Evolutionary conservation across 2,888 invertebrate species (phyloP), one percentile per base, ranked within the genome.

Genomic region (Brachynemurus nebulosus): DNA sequence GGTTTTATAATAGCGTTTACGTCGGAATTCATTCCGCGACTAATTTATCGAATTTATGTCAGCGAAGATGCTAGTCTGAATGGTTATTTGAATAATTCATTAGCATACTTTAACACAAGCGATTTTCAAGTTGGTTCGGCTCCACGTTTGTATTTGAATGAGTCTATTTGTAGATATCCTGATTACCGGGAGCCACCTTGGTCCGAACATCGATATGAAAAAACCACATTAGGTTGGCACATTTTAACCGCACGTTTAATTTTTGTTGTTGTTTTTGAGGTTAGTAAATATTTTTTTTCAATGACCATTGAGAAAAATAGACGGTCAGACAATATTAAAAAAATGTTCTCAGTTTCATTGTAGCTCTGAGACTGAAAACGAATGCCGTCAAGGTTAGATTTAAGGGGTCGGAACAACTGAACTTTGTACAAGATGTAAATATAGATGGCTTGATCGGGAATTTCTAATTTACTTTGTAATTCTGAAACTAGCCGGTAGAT

Each of bases 1-100:
- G 95, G 88, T 20, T 86, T 95, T 59, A 93, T 97, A 56, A 95
- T 97, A 60, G 93, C 95, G 7, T 91, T 97, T 65, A 95, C 96
- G 3, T 93, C 93, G 2, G 90, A 93, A 61, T 90, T 93, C 68
- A 90, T 97, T 54, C 95, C 95, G 4, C 79, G 86, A 11, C 65
- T 92, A 47, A 86, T 93, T 23, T 96, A 92, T 65, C 69, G 71
- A 46, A 58, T 71, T 7, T 58, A 64, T 2, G 70, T 76, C 46
- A 76, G 80, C 16, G 54, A 65, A n/a, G 69, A 75, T 58, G 68
- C 68, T 11, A 68, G 71, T 0, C 67, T 92, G 37, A 59, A 74
- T 17, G 83, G 88, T 21, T 96, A 86, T 65, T 71, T 92, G 27
- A 77, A 90, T 56, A 76, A 78, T 60, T 78, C 86, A 4, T 63